Percentiles rank a stretch among this genome's conserved stretches.
These are phyloP conservation scores for Cistogaster globosa DNA, from an alignment of 2,888 invertebrate species.

Conservation along the genomic window DNA sequence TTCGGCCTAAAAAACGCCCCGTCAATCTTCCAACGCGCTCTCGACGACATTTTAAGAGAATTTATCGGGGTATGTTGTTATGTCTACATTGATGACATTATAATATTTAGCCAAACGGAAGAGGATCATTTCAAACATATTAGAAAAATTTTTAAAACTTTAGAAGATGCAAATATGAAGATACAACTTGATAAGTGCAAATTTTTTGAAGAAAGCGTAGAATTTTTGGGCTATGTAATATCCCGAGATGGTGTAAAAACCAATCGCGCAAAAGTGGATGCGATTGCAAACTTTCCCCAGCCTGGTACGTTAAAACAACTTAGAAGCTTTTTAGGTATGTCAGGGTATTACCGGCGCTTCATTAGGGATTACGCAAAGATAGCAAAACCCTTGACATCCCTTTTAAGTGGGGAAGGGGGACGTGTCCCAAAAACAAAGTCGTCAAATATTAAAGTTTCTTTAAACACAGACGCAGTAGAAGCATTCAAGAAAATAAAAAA, in stretches of 20 bases:
- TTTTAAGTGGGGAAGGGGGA: conserved; percentile 49
- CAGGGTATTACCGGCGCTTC: conserved; percentile 49
- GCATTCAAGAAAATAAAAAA: not conserved
- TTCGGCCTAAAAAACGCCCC: too few relatives aligned
- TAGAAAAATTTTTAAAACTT: not conserved
- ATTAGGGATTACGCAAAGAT: conserved; percentile 36
- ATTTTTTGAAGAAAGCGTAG: conserved; percentile 22
- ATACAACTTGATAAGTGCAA: not conserved
- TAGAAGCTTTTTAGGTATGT: conserved; percentile 63
- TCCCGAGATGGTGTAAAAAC: conserved; percentile 24
- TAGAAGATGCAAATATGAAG: not conserved
- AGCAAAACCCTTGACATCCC: conserved; percentile 20
- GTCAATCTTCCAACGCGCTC: too few relatives aligned
- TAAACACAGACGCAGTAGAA: not conserved
- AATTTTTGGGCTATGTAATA: conserved; percentile 27
- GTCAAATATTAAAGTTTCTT: too few relatives aligned
- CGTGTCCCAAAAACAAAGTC: conserved; percentile 27
- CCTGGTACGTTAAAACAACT: conserved; percentile 65
- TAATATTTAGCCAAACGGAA: not conserved
- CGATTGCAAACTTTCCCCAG: conserved; percentile 32
- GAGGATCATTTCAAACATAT: not conserved
- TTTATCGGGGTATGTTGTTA: too few relatives aligned
- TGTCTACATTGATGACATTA: too few relatives aligned
- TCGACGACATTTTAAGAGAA: too few relatives aligned
- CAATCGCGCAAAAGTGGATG: conserved; percentile 48